A percentile compares a stretch with the other conserved stretches of the same genome.
Conservation (phyloP, 2,113 vertebrate species). For the Alces alces region DNA sequence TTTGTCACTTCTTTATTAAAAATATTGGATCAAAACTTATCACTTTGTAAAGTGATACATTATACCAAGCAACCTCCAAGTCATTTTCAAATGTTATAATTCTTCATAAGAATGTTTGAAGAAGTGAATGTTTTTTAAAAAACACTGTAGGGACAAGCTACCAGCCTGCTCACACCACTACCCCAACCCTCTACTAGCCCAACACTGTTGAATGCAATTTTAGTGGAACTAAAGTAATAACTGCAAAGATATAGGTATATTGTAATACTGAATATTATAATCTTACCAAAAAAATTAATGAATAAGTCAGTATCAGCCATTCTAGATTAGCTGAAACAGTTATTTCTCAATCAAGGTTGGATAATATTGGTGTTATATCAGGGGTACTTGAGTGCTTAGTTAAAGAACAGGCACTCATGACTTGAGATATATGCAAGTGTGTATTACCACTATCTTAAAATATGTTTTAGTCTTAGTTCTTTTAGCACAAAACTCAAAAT, state of each 20-base stretch:
- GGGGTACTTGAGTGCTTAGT: neutral
- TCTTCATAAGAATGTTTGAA: slow-evolving; percentile 13
- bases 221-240: neutral
- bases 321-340: neutral
- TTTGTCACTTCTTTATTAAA: slow-evolving; percentile 12
- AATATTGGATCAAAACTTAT: slow-evolving; percentile 20
- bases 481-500: slow-evolving; percentile 12
- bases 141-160: neutral
- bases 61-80: neutral
- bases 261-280: neutral
- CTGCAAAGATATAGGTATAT: neutral
- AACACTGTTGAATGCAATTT: neutral
- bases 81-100: slow-evolving; percentile 41
- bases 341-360: neutral
- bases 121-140: neutral
- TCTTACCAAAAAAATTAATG: neutral
- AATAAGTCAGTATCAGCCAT: neutral
- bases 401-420: neutral
- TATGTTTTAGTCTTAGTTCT: neutral
- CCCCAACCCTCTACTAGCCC: neutral
- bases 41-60: neutral
- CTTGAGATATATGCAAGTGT: neutral
- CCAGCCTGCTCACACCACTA: neutral
- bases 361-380: neutral
- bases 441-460: neutral